Conservation (phyloP, 2,888 invertebrate genomes). For the Clitarchus hookeri region DNA sequence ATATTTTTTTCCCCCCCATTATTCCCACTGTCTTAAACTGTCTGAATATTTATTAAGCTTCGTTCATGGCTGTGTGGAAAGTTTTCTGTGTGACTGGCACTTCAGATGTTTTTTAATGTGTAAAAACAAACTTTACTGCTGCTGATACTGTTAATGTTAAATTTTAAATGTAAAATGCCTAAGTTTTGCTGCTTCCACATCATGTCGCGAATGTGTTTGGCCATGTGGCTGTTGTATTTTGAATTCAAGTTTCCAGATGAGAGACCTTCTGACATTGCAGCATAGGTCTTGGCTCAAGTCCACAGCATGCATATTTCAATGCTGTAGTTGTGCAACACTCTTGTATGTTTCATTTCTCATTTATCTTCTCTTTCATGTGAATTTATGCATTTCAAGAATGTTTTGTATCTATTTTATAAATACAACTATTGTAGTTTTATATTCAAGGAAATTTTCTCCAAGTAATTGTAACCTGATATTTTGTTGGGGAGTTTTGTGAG, state of each 20-base stretch:
- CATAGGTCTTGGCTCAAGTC: not conserved
- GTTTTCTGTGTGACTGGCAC: no score
- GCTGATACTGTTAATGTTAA: not conserved
- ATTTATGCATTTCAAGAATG: not conserved
- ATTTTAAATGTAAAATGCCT: no score
- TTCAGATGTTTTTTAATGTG: no score
- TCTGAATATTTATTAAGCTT: no score
- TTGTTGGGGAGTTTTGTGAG: not conserved
- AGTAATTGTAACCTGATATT: not conserved
- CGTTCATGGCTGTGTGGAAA: no score
- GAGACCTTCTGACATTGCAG: not conserved
- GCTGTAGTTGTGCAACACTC: not conserved
- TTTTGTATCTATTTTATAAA: constrained; percentile 4
- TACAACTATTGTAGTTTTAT: not conserved
- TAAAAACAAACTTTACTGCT: no score
- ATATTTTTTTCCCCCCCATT: no score
- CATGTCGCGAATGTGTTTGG: not conserved
- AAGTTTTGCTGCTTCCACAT: not conserved
- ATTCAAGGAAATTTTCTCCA: not conserved
- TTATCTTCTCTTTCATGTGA: not conserved
- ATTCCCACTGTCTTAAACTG: no score
- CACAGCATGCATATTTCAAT: not conserved
- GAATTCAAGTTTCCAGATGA: not conserved
- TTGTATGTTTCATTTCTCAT: not conserved
- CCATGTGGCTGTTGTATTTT: not conserved